A percentile compares a stretch with the other conserved stretches of the same genome.
These are phyloP conservation scores for Xestia sexstrigata DNA, from an alignment of 2,888 invertebrate genomes.

Conservation along the genomic window DNA sequence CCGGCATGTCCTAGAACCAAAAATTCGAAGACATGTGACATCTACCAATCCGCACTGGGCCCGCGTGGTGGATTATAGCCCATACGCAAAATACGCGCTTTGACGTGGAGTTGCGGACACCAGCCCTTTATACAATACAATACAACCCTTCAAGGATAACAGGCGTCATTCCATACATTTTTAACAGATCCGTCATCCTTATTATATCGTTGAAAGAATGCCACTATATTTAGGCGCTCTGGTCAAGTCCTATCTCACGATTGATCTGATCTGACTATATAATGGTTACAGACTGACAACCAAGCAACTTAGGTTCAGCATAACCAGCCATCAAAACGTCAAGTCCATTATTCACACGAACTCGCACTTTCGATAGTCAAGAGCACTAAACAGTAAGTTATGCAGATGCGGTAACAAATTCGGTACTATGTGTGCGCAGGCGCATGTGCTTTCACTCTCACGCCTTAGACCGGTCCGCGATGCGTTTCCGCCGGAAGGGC, in stretches of 20 bases:
- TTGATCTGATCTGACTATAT: not conserved
- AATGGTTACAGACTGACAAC: not conserved
- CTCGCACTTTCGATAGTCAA: constrained; percentile 54
- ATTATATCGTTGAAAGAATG: too few species aligned
- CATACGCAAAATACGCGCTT: too few species aligned
- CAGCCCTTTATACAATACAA: too few species aligned
- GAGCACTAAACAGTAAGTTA: constrained; percentile 51
- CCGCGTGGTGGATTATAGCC: too few species aligned
- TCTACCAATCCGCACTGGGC: too few species aligned
- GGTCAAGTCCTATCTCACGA: constrained; percentile 1
- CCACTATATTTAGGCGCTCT: too few species aligned
- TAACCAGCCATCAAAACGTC: constrained; percentile 15
- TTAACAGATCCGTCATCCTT: too few species aligned
- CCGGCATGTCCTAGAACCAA: too few species aligned
- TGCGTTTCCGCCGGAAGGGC: constrained; percentile 73
- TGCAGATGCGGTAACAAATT: constrained; percentile 67
- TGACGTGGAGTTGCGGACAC: too few species aligned
- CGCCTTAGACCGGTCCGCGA: constrained; percentile 66
- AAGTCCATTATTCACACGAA: constrained; percentile 43
- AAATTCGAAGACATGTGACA: too few species aligned
- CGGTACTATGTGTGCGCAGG: constrained; percentile 60
- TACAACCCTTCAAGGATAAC: too few species aligned
- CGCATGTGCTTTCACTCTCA: constrained; percentile 79
- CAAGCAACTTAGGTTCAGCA: not conserved
- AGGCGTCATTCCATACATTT: too few species aligned